A percentile compares a stretch with the other conserved stretches of the same genome.
Conservation (phyloP, 2,113 vertebrate species). For the Telmatochromis brachygnathus region DNA sequence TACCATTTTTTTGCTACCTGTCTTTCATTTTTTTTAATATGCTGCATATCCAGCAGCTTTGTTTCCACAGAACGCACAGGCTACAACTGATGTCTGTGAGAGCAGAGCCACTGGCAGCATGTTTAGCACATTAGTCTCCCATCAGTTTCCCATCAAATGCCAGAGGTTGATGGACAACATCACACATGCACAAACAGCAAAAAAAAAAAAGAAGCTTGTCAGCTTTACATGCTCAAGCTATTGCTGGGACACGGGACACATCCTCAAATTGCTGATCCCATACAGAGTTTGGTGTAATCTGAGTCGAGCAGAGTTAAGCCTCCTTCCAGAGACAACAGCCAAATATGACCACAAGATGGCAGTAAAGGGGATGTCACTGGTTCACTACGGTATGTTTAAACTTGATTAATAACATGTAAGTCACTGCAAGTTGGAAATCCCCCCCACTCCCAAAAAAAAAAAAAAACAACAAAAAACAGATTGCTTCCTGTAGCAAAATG, state of each 20-base stretch:
- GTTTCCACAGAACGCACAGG: not conserved
- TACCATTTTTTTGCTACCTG: not conserved
- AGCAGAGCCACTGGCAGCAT: not conserved
- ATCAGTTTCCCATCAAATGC: not conserved
- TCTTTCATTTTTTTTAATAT: not conserved
- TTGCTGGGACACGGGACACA: fast-evolving
- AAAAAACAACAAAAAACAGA: not conserved
- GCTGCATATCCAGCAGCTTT: not conserved
- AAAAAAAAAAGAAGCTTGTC: not conserved
- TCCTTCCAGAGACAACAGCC: not conserved
- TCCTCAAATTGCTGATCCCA: not conserved
- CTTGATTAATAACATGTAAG: not conserved
- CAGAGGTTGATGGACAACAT: not conserved
- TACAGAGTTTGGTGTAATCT: not conserved
- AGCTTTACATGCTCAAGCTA: not conserved
- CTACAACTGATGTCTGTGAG: not conserved
- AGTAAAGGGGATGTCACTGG: not conserved
- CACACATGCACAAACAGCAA: not conserved
- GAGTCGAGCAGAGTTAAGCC: not conserved
- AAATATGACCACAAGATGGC: not conserved
- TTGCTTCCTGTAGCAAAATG: not conserved
- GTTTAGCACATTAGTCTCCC: not conserved
- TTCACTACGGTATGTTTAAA: not conserved
- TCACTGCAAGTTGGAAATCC: not conserved
- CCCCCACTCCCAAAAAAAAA: too few relatives aligned